Percentiles rank a stretch among this genome's conserved stretches.
These are phyloP conservation scores for Beroe forskalii DNA, from an alignment of 37 sponge, comb jelly and placozoan species.

Conservation along the genomic window DNA sequence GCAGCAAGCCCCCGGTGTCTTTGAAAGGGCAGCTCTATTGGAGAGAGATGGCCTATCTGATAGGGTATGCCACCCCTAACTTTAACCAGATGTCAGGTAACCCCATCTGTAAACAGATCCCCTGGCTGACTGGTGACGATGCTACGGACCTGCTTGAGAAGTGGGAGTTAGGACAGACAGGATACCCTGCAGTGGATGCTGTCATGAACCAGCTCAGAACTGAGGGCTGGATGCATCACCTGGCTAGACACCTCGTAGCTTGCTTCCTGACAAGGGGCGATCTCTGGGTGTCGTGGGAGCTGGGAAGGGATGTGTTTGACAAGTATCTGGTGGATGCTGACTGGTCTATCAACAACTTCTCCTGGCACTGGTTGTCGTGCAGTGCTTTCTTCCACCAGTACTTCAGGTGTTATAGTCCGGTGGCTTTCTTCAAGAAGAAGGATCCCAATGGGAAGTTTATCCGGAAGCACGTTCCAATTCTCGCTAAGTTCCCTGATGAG, in stretches of 20 bases:
- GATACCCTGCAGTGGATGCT: conserved; percentile 92
- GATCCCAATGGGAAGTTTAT: conserved; percentile 81
- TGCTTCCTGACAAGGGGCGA: conserved; percentile 86
- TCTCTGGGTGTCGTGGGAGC: conserved; percentile 84
- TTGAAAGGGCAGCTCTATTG: conserved; percentile 73
- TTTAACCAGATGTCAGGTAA: conserved; percentile 79
- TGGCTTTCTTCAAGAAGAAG: conserved; percentile 71
- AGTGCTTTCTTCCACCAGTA: conserved; percentile 79
- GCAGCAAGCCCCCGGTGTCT: conserved; percentile 61
- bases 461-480: conserved; percentile 76
- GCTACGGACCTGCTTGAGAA: conserved; percentile 61
- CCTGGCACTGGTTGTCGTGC: conserved; percentile 88
- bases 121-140: conserved; percentile 74
- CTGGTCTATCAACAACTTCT: conserved; percentile 76
- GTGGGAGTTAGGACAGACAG: conserved; percentile 77
- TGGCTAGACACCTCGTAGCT: conserved; percentile 77
- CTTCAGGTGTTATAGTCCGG: conserved; percentile 63
- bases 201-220: conserved; percentile 74
- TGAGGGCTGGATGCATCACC: conserved; percentile 82
- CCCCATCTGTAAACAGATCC: conserved; percentile 78
- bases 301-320: conserved; percentile 81
- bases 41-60: conserved; percentile 80
- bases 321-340: conserved; percentile 84
- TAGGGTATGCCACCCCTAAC: conserved; percentile 69
- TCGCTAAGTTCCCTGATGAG: conserved; percentile 75